Evolutionary conservation across 2,888 invertebrate genomes (phyloP).

Genomic region (Clusia tigrina): DNA sequence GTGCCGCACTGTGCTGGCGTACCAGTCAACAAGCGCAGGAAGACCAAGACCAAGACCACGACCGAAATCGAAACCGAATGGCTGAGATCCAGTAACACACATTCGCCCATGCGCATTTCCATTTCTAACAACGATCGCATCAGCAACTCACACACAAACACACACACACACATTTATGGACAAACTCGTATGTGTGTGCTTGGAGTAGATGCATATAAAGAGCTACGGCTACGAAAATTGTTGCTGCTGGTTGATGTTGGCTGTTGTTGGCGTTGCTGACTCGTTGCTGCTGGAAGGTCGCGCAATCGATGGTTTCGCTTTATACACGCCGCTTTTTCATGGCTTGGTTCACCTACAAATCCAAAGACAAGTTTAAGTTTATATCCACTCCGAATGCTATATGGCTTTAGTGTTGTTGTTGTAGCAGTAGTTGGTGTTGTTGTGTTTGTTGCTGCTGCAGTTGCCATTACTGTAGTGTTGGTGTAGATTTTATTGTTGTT

Average conservation of each 20-base stretch:
- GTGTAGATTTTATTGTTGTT: slow-evolving; percentile 46
- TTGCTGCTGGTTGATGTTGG: slow-evolving; percentile 20
- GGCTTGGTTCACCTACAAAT: slow-evolving; percentile 60
- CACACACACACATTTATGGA: too few species aligned
- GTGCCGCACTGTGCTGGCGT: slow-evolving; percentile 15
- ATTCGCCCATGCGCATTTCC: slow-evolving; percentile 57
- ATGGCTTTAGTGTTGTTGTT: slow-evolving; percentile 13
- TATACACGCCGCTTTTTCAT: slow-evolving; percentile 45
- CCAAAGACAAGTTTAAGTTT: slow-evolving; percentile 45
- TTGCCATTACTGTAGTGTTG: slow-evolving; percentile 10
- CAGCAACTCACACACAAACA: slow-evolving; percentile 16
- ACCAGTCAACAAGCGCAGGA: slow-evolving; percentile 51
- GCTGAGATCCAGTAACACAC: slow-evolving; percentile 60
- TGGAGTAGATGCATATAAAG: neutral
- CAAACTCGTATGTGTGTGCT: slow-evolving; percentile 36
- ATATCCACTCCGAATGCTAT: slow-evolving; percentile 12
- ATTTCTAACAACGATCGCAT: slow-evolving; percentile 55
- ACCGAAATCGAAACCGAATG: slow-evolving; percentile 60
- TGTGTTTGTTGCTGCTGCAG: slow-evolving; percentile 17
- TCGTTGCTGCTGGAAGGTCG: slow-evolving; percentile 32
- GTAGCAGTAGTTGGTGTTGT: slow-evolving; percentile 5
- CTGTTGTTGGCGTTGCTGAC: neutral
- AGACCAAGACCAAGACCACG: slow-evolving; percentile 44
- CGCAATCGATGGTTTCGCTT: slow-evolving; percentile 23
- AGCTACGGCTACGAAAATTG: too few species aligned